Base-by-base conservation (phyloP, 2,113 vertebrate genomes). In the Lichenostomus cassidix region DNA sequence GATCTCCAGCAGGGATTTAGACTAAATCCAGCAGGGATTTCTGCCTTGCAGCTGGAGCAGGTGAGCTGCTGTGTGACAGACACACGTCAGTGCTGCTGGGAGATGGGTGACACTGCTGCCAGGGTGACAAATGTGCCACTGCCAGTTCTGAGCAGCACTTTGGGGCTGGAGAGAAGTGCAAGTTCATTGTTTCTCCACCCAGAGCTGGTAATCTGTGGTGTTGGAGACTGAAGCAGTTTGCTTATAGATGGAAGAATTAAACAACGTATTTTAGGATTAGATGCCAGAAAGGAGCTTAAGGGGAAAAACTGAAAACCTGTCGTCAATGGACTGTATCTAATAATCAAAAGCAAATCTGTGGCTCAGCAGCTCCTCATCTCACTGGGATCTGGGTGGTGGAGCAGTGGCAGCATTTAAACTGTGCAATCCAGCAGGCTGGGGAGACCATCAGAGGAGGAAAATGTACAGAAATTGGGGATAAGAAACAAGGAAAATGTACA, bases 221-320 rank as follows among this genome's bases (percentile, higher is more conserved):
- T 16, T 94, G 47, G 87, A 89, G 83, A 63, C 7, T 42, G 82
- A 79, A 78, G 67, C 56, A 42, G 68, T 94, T n/a, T n/a, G n/a
- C n/a, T n/a, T 92, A 93, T 87, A 87, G 89, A 87, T 59, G 50
- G 71, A 44, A 95, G 95, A 97, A 97, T 96, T 96, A 97, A 97
- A 84, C 27, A 62, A 80, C 31, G 16, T 96, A 39, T 96, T 96
- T 96, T 75, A 81, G 95, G 92, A 97, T 97, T 96, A 97, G 46
- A 44, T 92, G 87, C 86, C 73, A 70, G 73, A 94, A 96, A 96
- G 96, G 83, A 96, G 87, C 69, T 96, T 95, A 94, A 92, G 60
- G 46, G 37, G 10, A 27, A 84, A 92, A 94, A 95, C 81, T 83
- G 95, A 82, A 97, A 78, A 97, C 74, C 55, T 87, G 83, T 74